Base-by-base conservation (phyloP, 2,888 invertebrate species). In the Bhutanitis thaidina region DNA sequence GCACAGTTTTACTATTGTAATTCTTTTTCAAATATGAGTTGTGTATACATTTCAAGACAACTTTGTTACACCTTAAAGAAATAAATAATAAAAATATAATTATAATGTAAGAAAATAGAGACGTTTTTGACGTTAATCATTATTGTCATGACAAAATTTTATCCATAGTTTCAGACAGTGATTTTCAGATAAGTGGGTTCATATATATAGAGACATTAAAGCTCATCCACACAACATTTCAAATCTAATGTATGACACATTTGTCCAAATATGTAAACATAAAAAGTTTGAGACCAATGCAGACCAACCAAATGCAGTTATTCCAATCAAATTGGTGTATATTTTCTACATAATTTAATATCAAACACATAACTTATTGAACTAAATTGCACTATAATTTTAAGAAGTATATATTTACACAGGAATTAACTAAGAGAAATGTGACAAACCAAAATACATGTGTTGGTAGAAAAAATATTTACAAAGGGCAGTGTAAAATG, bases 401-500 rank as follows among this genome's bases (percentile, higher is more conserved):
- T n/a, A 49, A 49, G 43, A 39, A 48, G 46, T 44, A 52, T 41
- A 44, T 56, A 55, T 56, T 39, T 45, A 45, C 44, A 50, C n/a
- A 36, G 5, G 27, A 4, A 2, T 20, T 16, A 12, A 43, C 35
- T 30, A 43, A 29, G n/a, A 29, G 15, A 41, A 45, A 40, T 8
- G 7, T 13, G 16, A 67, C 60, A 64, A 71, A 66, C 69, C 27
- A 27, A 4, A 3, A 3, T 20, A 20, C 20, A 8, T 27, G 5
- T 7, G 4, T 7, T 8, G 5, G 1, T n/a, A 32, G 1, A n/a
- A 12, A 5, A 36, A 16, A 29, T 40, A 29, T 38, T 30, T 16
- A 38, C 35, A 43, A 35, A 16, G 27, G 10, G 4, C 3, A 20
- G 10, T 30, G 37, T 8, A 45, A 14, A 14, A 4, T 37, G 37